Percentiles rank a stretch among this genome's conserved stretches.
Conservation (phyloP, 2,113 vertebrate species). For the Podiceps cristatus region DNA sequence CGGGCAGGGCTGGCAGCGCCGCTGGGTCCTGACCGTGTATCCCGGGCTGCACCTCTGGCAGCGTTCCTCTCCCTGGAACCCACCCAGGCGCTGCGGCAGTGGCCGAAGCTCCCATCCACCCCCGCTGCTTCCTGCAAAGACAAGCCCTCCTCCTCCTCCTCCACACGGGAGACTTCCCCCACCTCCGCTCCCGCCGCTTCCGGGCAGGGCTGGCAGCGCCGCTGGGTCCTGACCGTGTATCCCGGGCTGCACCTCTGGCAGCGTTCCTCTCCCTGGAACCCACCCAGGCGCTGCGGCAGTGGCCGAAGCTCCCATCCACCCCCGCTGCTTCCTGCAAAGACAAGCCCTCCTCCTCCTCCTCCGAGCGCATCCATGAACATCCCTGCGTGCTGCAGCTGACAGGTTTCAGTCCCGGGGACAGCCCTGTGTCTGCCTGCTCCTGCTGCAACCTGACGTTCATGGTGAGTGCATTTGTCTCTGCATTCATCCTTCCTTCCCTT, state of each 20-base stretch:
- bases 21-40: not conserved
- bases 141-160: not conserved
- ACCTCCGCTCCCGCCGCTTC: too few relatives aligned
- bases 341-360: not conserved
- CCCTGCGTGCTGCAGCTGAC: not conserved
- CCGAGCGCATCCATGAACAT: fast-evolving
- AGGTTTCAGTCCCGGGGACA: not conserved
- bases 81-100: not conserved
- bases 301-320: not conserved
- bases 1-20: not conserved
- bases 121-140: not conserved
- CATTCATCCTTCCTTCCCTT: not conserved
- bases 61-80: not conserved
- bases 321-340: not conserved
- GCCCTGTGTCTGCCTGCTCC: not conserved
- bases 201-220: not conserved
- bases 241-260: not conserved
- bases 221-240: not conserved
- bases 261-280: not conserved
- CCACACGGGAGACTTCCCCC: not conserved
- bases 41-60: not conserved
- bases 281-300: not conserved
- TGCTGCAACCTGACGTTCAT: not conserved
- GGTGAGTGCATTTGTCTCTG: not conserved
- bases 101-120: not conserved